phyloP scores from a whole-genome alignment of 2,113 vertebrate genomes.

The Clinocottus analis region DNA sequence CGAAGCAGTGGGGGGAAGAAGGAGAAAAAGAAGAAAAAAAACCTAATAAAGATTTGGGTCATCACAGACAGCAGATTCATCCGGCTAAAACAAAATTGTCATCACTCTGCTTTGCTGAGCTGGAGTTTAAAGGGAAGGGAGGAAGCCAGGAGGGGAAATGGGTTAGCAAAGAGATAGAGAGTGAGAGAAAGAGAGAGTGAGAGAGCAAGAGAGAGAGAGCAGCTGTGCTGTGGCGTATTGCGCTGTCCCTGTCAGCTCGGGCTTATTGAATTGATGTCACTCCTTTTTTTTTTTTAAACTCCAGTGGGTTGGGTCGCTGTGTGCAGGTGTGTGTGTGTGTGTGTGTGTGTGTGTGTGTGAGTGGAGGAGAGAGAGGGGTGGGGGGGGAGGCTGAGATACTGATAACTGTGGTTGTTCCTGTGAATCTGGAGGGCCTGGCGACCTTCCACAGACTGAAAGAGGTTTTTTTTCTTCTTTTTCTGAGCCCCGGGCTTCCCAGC shows the following conservation, averaged over 20 bases:
- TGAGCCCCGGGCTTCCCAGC: conserved; percentile 49
- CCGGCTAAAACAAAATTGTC: conserved; percentile 73
- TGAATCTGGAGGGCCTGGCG: conserved; percentile 44
- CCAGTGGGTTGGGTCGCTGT: conserved; percentile 38
- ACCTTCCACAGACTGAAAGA: conserved; percentile 64
- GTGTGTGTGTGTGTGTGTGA: conserved; percentile 36
- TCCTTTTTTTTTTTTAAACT: conserved; percentile 60
- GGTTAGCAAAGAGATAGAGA: conserved; percentile 50
- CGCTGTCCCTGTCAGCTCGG: conserved; percentile 62
- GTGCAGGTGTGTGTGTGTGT: conserved; percentile 50
- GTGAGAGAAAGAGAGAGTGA: conserved; percentile 59
- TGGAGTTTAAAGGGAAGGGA: conserved; percentile 60
- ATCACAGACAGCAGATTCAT: conserved; percentile 71
- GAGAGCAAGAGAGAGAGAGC: conserved; percentile 58
- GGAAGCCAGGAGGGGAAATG: conserved; percentile 69
- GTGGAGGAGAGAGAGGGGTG: background rate
- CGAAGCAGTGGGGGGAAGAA: background rate
- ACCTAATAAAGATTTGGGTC: conserved; percentile 71
- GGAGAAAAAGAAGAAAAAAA: background rate
- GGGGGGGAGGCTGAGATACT: background rate
- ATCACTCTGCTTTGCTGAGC: conserved; percentile 70
- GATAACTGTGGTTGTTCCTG: conserved; percentile 50
- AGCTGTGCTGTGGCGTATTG: conserved; percentile 69
- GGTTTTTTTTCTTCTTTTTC: no score
- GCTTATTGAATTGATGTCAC: conserved; percentile 73